Conservation (phyloP, 1,140 invertebrate genomes). For the Eupristina koningsbergeri region DNA sequence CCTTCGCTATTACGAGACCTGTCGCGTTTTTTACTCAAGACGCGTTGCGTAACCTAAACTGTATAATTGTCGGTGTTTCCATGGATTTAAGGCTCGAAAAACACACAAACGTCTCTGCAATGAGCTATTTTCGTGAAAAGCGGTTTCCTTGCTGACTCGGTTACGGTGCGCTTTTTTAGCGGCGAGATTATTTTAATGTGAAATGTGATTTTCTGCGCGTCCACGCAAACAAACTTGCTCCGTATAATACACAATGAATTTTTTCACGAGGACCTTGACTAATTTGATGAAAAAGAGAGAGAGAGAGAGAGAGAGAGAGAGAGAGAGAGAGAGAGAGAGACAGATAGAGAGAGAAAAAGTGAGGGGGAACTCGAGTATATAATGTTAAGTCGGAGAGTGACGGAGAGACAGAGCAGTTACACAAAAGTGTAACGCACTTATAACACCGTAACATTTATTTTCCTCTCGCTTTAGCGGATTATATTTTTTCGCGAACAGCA, state of each 20-base stretch:
- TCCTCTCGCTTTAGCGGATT: neutral
- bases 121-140: neutral
- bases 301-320: slow-evolving; percentile 37
- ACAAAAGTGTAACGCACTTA: slow-evolving; percentile 40
- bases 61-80: neutral
- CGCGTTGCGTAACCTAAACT: neutral
- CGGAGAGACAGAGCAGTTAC: neutral
- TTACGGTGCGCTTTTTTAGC: neutral
- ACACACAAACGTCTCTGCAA: neutral
- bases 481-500: slow-evolving; percentile 15
- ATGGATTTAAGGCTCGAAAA: neutral
- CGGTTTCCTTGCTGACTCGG: neutral
- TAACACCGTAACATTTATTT: slow-evolving; percentile 46
- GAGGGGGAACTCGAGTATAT: neutral
- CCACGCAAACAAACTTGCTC: neutral
- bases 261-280: neutral
- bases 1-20: neutral
- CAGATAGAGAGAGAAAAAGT: too few species aligned
- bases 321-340: slow-evolving; percentile 34
- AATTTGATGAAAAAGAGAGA: neutral
- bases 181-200: neutral
- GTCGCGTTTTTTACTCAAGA: neutral
- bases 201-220: neutral
- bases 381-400: slow-evolving; percentile 25
- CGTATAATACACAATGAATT: neutral